Evolutionary conservation across 2,888 invertebrate species (phyloP), one percentile per base, ranked within the genome.

Genomic region (Apoda limacodes): DNA sequence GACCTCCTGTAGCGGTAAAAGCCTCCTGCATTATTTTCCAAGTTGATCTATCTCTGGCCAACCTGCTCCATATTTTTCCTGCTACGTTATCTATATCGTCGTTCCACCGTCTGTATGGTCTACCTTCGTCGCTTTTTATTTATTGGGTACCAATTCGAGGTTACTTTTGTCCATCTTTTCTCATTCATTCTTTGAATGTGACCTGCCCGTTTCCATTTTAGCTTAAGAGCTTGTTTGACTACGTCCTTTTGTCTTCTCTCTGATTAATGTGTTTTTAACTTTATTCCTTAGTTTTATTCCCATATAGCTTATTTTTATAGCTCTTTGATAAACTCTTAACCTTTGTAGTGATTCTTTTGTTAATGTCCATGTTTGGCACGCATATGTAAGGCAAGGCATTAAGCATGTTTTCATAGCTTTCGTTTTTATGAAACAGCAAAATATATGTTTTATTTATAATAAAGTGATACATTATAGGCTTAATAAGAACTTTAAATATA

Each of bases 41-140:
- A 13, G 3, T 11, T 5, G 2, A 7, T 22, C 22, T 31, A 19
- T 27, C 23, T 7, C 7, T 25, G 15, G 35, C 31, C 7, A 28
- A 17, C 26, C 32, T 32, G 12, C 22, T 28, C 31, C 31, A 31
- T 6, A 28, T 15, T 12, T n/a, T 28, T 32, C 36, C 32, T 7
- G 26, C 32, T 12, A 25, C 10, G 9, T 13, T 17, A 3, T 26
- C 23, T 9, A 36, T 27, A 10, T 34, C 37, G 10, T 34, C 34
- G 13, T 26, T 13, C 34, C 34, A 37, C 32, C 37, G 34, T 23
- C 29, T 37, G n/a, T 11, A 13, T 12, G 34, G 33, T 23, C 31
- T 30, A 13, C 31, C 17, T 17, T 17, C 17, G 5, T 17, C 17
- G 5, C 17, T 7, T 28, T 21, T 20, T 25, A 20, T 30, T 3